A percentile compares a stretch with the other conserved stretches of the same genome.
Conservation (phyloP, 2,113 vertebrate genomes). For the Elgaria multicarinata region DNA sequence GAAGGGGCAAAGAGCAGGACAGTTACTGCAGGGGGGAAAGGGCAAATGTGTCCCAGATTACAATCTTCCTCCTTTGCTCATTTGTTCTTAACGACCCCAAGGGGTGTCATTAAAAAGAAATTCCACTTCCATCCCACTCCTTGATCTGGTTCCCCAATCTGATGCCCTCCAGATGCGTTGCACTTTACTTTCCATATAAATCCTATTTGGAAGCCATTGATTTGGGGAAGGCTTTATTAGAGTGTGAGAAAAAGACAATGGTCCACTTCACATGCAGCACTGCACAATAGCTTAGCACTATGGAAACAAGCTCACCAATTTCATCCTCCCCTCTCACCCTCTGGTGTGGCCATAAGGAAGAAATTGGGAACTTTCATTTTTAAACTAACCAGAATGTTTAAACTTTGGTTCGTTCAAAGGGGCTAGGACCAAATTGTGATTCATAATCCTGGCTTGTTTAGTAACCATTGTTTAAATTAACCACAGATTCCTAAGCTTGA, state of each 20-base stretch:
- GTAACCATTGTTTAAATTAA: not conserved
- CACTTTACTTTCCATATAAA: not conserved
- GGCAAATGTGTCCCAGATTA: no score
- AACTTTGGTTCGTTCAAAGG: not conserved
- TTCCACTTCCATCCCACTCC: not conserved
- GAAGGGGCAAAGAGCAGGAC: not conserved
- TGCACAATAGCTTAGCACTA: not conserved
- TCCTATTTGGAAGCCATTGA: no score
- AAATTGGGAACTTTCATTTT: not conserved
- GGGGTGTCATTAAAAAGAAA: not conserved
- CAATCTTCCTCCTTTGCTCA: not conserved
- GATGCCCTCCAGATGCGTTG: not conserved
- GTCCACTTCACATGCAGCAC: not conserved
- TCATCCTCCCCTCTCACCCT: not conserved
- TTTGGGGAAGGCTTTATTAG: not conserved
- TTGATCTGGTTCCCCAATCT: no score
- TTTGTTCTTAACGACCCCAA: not conserved
- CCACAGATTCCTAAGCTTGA: no score
- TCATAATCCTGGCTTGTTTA: not conserved
- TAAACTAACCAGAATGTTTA: not conserved
- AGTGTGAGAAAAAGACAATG: not conserved
- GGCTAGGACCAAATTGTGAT: no score
- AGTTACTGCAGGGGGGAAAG: not conserved
- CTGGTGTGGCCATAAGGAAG: not conserved
- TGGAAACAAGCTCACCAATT: not conserved